Evolutionary conservation across 2,888 invertebrate species (phyloP), one percentile per base, ranked within the genome.

Genomic region (Calliphora vomitoria): DNA sequence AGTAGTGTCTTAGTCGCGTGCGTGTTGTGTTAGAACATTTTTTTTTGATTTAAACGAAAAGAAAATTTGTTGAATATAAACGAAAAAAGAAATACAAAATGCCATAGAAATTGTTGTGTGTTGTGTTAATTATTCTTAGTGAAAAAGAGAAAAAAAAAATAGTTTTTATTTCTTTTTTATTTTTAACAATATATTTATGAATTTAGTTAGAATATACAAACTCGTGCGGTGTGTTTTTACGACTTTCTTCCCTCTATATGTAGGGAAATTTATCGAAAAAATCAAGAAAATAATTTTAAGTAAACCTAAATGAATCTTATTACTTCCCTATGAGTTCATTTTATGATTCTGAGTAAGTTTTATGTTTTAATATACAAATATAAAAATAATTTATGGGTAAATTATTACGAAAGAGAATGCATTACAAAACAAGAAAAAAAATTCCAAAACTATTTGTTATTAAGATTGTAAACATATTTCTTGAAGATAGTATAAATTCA

Each of bases 341-440:
- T 91, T 92, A 92, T 90, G 92, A 92, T 90, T 89, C 92, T 84
- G 93, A 93, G 92, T 92, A 92, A 93, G 93, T 92, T 72, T 64
- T 66, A 53, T 53, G 25, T 0, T n/a, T 74, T 44, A 5, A 8
- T 68, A n/a, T 58, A 58, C 4, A 18, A 25, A 64, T 71, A 18
- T 55, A 8, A 31, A n/a, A 74, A 58, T 20, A 41, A 13, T 74
- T 74, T 74, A 20, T 47, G 47, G 47, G 47, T 4, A 50, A 47
- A 10, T 44, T 11, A 44, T 4, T 13, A 13, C 4, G 4, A 44
- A 13, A 44, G 13, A 13, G 13, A 4, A 3, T 4, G 13, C 13
- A 44, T 44, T 11, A 44, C 44, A 11, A 13, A 44, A 44, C 13
- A 11, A 10, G 13, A 44, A 44, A 10, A 35, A 4, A 35, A 5